Evolutionary conservation across 2,113 vertebrate genomes (phyloP).

Genomic region (Nycticryphes semicollaris): DNA sequence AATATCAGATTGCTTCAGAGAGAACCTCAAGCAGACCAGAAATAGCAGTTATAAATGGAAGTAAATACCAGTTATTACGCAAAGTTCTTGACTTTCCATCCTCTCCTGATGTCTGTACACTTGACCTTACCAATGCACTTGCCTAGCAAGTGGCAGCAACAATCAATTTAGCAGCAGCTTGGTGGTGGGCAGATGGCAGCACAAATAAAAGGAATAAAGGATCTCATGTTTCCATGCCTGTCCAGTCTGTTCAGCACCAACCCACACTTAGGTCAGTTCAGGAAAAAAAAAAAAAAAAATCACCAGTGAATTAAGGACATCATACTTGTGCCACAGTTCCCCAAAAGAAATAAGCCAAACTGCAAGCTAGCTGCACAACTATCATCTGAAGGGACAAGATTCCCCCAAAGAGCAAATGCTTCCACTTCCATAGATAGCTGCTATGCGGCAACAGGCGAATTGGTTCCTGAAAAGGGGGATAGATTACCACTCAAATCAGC

Average conservation of each 20-base stretch:
- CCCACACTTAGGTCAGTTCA: not conserved
- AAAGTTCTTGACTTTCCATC: not conserved
- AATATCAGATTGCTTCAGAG: not conserved
- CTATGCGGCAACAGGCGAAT: not conserved
- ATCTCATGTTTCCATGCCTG: too few relatives aligned
- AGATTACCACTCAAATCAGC: not conserved
- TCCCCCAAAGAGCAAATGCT: not conserved
- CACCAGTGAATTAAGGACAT: not conserved
- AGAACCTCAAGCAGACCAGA: not conserved
- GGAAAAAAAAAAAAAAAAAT: not conserved
- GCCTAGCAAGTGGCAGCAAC: not conserved
- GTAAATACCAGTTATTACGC: not conserved
- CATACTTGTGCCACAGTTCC: not conserved
- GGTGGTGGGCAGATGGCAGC: not conserved
- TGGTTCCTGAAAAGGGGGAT: not conserved
- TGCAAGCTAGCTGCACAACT: not conserved
- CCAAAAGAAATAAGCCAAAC: not conserved
- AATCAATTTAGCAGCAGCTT: not conserved
- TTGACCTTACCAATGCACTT: not conserved
- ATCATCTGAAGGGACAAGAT: not conserved
- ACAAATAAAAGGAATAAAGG: not conserved
- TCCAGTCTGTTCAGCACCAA: not conserved
- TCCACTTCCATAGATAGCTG: not conserved
- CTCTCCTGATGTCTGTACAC: not conserved
- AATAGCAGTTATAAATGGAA: not conserved